Evolutionary conservation across 92 coral and sea anemone species (phyloP), one percentile per base, ranked within the genome.

Genomic region (Ricordea florida): DNA sequence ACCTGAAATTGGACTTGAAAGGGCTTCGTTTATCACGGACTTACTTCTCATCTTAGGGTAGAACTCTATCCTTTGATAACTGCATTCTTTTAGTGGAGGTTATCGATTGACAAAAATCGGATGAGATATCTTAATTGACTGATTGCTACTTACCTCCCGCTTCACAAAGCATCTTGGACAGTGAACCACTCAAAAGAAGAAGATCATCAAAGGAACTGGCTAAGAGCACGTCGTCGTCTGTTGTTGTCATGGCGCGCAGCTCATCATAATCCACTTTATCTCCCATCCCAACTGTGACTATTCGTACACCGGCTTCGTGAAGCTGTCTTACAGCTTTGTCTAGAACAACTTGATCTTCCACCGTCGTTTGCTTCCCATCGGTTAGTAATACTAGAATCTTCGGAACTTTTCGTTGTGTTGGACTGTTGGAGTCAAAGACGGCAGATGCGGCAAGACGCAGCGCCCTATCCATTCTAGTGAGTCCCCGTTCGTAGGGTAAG

Each of bases 361-460:
- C 97, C 0, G 41, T 51, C 7, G 96, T 74, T 30, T 93, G 94
- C n/a, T 87, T 79, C 31, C 93, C 96, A 53, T 80, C 90, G 9
- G 97, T 86, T 34, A 94, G 49, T 29, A 94, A 66, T 27, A 94
- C 72, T 49, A 94, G 57, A 32, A 92, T 87, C 81, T 73, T 49
- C 11, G 72, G 66, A 53, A 77, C 89, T 10, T 79, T 82, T 22
- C 52, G 64, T 34, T 86, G 82, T 16, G 35, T 50, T 1, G 82
- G 83, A 26, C 76, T 83, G 21, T 32, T 32, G 33, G 57, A n/a
- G 49, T 70, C 53, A 10, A 70, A 70, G 6, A 70, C 48, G 5
- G n/a, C n/a, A n/a, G 77, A 70, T 4, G 37, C 42, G 18, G 90
- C 84, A 57, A 78, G 87, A 50, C 38, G 28, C 45, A 92, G 57